Percentiles rank a stretch among this genome's conserved stretches.
Evolutionary conservation across 2,797 vertebrate genomes (phyloP).

Genomic region (Neosilurus hyrtlii): DNA sequence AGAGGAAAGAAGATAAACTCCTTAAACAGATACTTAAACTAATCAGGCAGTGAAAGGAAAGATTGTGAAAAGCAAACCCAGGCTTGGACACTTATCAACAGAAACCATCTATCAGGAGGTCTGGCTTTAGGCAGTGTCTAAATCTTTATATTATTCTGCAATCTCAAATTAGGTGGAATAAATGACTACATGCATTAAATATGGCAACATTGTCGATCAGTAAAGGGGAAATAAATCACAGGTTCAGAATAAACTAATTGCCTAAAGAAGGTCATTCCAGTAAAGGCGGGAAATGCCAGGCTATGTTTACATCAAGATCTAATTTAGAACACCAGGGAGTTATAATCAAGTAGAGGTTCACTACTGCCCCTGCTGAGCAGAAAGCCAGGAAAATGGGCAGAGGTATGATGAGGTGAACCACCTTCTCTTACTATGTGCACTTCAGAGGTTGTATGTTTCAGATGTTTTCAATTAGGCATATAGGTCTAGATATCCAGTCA

Average conservation of each 20-base stretch:
- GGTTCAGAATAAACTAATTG: slow-evolving; percentile 1
- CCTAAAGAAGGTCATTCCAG: no score
- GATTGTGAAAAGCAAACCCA: no score
- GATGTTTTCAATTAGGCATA: not conserved
- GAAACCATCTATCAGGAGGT: no score
- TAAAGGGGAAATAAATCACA: not conserved
- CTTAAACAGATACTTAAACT: no score
- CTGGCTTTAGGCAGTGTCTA: no score
- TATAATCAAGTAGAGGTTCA: slow-evolving; percentile 44
- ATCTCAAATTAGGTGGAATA: not conserved
- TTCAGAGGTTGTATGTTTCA: slow-evolving; percentile 15
- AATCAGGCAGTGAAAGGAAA: no score
- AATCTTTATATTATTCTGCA: not conserved
- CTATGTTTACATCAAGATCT: slow-evolving; percentile 46
- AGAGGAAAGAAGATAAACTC: no score
- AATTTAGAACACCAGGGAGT: slow-evolving; percentile 56
- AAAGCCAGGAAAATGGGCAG: slow-evolving; percentile 22
- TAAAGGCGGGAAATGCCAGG: slow-evolving; percentile 29
- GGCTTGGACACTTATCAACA: no score
- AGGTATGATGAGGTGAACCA: not conserved
- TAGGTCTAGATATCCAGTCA: not conserved
- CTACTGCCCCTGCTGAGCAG: slow-evolving; percentile 46
- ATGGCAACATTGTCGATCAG: not conserved
- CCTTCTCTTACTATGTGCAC: not conserved
- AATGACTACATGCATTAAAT: not conserved